These are phyloP conservation scores for Anguilla obscura DNA, from an alignment of 2,797 vertebrate genomes.

Conservation along the genomic window DNA sequence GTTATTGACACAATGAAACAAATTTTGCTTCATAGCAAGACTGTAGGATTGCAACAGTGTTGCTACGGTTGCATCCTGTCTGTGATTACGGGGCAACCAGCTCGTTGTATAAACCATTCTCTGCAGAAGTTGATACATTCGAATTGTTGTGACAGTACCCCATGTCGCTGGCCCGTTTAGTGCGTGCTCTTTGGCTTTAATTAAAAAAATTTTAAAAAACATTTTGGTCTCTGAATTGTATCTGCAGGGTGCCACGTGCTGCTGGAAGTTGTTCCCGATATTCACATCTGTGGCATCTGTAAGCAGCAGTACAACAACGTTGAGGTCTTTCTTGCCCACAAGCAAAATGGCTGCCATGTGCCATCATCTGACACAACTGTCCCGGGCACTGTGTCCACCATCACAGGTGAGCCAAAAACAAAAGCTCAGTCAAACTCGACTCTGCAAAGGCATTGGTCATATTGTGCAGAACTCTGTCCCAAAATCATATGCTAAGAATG, in stretches of 20 bases:
- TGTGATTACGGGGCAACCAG: background rate
- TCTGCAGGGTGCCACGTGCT: conserved; percentile 77
- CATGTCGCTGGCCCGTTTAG: background rate
- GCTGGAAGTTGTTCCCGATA: conserved; percentile 90
- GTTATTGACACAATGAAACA: background rate
- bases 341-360: conserved; percentile 87
- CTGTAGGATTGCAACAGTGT: background rate
- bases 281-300: conserved; percentile 96
- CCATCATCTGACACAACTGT: conserved; percentile 61
- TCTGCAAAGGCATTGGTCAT: background rate
- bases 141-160: background rate
- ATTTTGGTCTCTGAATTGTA: conserved; percentile 50
- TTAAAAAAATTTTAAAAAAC: background rate
- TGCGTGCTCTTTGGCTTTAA: background rate
- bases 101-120: background rate
- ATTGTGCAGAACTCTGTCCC: background rate
- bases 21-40: background rate
- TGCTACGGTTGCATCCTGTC: background rate
- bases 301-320: conserved; percentile 95
- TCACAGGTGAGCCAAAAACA: conserved; percentile 74
- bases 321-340: conserved; percentile 90
- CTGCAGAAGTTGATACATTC: background rate
- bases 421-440: background rate
- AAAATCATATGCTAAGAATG: background rate
- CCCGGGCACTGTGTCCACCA: conserved; percentile 68